phyloP scores from a whole-genome alignment of 2,113 vertebrate species.

The Bombycilla garrulus region DNA sequence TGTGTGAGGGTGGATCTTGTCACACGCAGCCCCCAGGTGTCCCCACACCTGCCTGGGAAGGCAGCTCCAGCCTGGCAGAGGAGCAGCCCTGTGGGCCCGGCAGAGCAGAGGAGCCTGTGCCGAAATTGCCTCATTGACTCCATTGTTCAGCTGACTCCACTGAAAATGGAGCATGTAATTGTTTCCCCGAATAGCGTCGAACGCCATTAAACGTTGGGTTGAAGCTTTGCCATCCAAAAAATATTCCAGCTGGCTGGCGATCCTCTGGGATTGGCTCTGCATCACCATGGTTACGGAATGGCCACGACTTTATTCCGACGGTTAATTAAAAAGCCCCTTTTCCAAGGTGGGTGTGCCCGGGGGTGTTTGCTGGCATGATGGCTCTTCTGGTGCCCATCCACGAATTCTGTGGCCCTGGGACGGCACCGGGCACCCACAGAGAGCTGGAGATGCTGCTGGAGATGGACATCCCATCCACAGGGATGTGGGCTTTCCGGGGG shows the following conservation, averaged over 20 bases:
- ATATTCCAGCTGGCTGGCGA: constrained; percentile 65
- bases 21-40: neutral
- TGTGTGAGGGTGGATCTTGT: rapidly evolving
- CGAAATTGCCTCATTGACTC: constrained; percentile 53
- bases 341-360: neutral
- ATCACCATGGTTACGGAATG: constrained; percentile 55
- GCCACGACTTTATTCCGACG: constrained; percentile 34
- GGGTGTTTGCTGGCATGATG: rapidly evolving
- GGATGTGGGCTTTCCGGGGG: rapidly evolving
- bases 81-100: neutral
- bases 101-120: neutral
- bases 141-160: constrained; percentile 55
- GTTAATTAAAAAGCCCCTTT: constrained; percentile 58
- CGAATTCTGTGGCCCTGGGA: neutral
- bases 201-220: constrained; percentile 54
- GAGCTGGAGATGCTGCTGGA: neutral
- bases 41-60: neutral
- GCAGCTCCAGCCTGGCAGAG: neutral
- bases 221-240: constrained; percentile 64
- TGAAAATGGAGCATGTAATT: constrained; percentile 70
- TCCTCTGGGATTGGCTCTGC: constrained; percentile 58
- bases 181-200: constrained; percentile 55
- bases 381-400: neutral
- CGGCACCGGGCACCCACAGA: rapidly evolving
- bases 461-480: rapidly evolving